Base-by-base conservation (phyloP, 2,113 vertebrate species). In the Aplodontia rufa region DNA sequence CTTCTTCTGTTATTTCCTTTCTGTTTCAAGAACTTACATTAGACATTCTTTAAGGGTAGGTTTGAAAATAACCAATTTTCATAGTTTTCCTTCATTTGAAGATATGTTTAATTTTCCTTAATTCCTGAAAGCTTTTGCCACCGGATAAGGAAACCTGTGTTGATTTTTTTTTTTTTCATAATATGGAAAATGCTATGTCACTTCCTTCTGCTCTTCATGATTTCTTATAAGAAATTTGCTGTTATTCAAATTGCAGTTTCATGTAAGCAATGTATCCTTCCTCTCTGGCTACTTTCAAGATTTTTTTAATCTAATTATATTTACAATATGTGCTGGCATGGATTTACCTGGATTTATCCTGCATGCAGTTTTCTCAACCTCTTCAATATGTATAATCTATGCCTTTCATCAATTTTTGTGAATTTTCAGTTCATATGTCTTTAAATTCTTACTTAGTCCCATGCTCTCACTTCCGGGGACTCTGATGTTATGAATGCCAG, bases 361-460 rank as follows among this genome's bases (percentile, higher is more conserved):
- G 58, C 60, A 75, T 79, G n/a, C 20, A 83, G 47, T 93, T 75
- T 82, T 1, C 37, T 62, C 47, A 89, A 60, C 32, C 64, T 93
- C 53, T 95, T 92, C 3, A 89, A 78, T 85, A 78, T 66, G 14
- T 85, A 80, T n/a, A 40, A 40, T 81, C 84, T 71, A 81, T 87
- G n/a, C 16, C 30, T 96, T 93, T 93, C 42, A 94, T 28, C 85
- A 93, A 42, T 53, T 74, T 82, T 42, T 37, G 35, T 30, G 78
- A 32, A 16, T 35, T 92, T 66, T 72, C 32, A 69, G 55, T 8
- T n/a, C 80, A 79, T 16, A 35, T 28, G 64, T 55, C 45, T 71
- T 81, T 24, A 95, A 71, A 87, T 58, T 66, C 40, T 12, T 68
- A 42, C 64, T 62, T 1, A 81, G 62, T 32, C 42, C 40, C 49